phyloP scores from a whole-genome alignment of 2,113 vertebrate genomes.

The Perca flavescens region DNA sequence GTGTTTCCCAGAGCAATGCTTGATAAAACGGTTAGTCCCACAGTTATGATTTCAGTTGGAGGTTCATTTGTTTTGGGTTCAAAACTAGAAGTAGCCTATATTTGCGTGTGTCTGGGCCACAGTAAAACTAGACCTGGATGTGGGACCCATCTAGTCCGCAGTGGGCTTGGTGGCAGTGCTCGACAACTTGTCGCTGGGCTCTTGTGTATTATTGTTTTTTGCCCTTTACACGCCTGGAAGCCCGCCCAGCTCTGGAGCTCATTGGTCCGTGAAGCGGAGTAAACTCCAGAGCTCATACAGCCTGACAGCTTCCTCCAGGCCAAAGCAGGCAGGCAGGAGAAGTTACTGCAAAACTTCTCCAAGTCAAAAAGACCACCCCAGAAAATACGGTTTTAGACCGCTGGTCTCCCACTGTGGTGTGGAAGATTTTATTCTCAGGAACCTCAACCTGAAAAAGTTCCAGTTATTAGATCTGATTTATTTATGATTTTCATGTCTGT shows the following conservation, averaged over 20 bases:
- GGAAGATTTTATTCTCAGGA: conserved; percentile 16
- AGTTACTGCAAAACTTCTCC: conserved; percentile 54
- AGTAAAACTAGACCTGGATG: conserved; percentile 30
- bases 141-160: conserved; percentile 21
- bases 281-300: conserved; percentile 64
- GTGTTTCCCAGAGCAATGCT: conserved; percentile 38
- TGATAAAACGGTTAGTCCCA: conserved; percentile 43
- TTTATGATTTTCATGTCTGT: conserved; percentile 9
- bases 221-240: conserved; percentile 74
- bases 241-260: conserved; percentile 69
- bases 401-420: conserved; percentile 32
- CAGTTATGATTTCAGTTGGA: conserved; percentile 29
- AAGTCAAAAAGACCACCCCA: conserved; percentile 54
- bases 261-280: conserved; percentile 71
- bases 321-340: conserved; percentile 31
- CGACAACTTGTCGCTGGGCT: conserved; percentile 63
- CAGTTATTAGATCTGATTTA: not conserved
- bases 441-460: conserved; percentile 5
- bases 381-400: conserved; percentile 36
- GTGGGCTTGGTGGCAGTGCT: conserved; percentile 35
- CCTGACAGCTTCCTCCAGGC: conserved; percentile 69
- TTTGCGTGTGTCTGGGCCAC: not conserved
- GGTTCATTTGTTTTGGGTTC: conserved; percentile 4
- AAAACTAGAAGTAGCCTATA: not conserved
- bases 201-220: conserved; percentile 76